phyloP scores from a whole-genome alignment of 1,140 invertebrate species.

The Tyrophagus putrescentiae region DNA sequence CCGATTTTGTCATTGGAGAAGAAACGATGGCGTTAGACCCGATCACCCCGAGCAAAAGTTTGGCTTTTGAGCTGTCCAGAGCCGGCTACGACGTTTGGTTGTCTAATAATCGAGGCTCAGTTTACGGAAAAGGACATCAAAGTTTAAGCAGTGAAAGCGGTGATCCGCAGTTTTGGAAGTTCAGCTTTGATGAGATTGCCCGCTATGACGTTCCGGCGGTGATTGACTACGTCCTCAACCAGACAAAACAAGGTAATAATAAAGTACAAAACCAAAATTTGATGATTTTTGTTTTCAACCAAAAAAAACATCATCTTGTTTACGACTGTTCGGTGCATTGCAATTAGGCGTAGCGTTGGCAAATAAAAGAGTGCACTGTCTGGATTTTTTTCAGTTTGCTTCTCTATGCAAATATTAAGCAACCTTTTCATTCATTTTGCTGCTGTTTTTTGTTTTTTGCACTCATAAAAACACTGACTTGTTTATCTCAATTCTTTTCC shows the following conservation, averaged over 20 bases:
- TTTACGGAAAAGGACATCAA: conserved; percentile 23
- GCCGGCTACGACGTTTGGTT: conserved; percentile 14
- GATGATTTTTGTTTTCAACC: too few species aligned
- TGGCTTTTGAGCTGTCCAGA: neutral
- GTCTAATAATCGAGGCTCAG: conserved; percentile 10
- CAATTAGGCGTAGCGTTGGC: too few species aligned
- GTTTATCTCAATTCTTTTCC: too few species aligned
- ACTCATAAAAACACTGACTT: too few species aligned
- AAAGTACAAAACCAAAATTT: too few species aligned
- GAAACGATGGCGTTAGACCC: conserved; percentile 32
- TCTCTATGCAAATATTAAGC: too few species aligned
- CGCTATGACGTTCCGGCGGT: conserved; percentile 37
- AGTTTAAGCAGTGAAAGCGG: neutral
- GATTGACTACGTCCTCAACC: conserved; percentile 32
- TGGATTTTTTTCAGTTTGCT: too few species aligned
- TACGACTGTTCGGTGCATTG: too few species aligned
- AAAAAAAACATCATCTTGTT: too few species aligned
- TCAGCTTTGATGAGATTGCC: conserved; percentile 31
- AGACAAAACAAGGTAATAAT: conserved; percentile 29
- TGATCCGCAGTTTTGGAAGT: conserved; percentile 1
- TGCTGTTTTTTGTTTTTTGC: too few species aligned
- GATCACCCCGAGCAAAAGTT: neutral
- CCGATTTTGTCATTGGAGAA: conserved; percentile 54
- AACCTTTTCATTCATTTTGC: too few species aligned
- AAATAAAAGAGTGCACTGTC: too few species aligned